phyloP scores from a whole-genome alignment of 1,140 invertebrate genomes.

The Phthorimaea operculella region DNA sequence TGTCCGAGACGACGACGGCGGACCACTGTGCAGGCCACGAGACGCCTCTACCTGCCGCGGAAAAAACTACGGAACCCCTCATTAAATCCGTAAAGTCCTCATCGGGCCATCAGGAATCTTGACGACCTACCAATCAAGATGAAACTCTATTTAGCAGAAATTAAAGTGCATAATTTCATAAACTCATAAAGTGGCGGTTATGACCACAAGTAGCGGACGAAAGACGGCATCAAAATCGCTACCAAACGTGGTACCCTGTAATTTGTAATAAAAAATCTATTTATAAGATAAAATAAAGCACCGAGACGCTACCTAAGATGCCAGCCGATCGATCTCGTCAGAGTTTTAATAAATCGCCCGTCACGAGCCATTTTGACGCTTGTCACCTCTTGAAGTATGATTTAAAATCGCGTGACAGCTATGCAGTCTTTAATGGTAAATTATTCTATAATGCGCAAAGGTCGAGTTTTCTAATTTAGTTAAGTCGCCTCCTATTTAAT shows the following conservation, averaged over 20 bases:
- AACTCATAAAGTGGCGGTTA: constrained; percentile 26
- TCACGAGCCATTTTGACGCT: constrained; percentile 52
- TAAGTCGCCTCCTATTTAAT: constrained; percentile 63
- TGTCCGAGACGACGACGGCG: neutral
- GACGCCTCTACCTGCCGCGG: constrained; percentile 29
- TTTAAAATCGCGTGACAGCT: constrained; percentile 34
- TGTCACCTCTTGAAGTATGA: constrained; percentile 45
- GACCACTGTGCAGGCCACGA: constrained; percentile 1
- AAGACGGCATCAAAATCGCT: constrained; percentile 46
- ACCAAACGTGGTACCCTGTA: constrained; percentile 62
- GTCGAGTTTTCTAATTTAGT: constrained; percentile 63
- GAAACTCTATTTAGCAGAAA: constrained; percentile 39
- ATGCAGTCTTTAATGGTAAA: constrained; percentile 33
- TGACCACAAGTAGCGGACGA: constrained; percentile 22
- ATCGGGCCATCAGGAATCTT: constrained; percentile 13
- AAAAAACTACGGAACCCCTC: constrained; percentile 39
- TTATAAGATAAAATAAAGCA: constrained; percentile 64
- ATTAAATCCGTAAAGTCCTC: constrained; percentile 34
- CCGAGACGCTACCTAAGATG: constrained; percentile 58
- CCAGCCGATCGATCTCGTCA: constrained; percentile 50
- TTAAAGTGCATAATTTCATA: constrained; percentile 43
- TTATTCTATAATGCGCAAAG: constrained; percentile 57
- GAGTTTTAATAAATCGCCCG: constrained; percentile 50
- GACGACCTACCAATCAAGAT: constrained; percentile 23
- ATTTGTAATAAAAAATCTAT: constrained; percentile 66